Percentiles rank a stretch among this genome's conserved stretches.
Conservation (phyloP, 2,888 invertebrate genomes). For the Tortricodes alternella region DNA sequence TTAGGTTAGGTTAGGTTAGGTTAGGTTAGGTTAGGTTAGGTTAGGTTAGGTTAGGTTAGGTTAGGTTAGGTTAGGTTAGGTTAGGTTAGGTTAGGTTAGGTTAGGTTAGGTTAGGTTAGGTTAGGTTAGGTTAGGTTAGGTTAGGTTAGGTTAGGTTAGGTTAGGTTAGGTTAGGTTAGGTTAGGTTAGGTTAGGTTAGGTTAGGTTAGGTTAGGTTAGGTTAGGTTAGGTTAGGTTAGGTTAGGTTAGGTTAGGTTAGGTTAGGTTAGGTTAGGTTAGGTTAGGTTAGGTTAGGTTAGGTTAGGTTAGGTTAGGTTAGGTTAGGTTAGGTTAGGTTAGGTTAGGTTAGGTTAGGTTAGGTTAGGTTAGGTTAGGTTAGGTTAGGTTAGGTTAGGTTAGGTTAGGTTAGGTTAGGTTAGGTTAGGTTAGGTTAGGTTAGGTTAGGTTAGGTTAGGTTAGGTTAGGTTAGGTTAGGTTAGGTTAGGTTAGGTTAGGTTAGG, state of each 20-base stretch:
- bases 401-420: slow-evolving; percentile 9
- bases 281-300: slow-evolving; percentile 27
- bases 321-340: slow-evolving; percentile 7
- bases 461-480: slow-evolving; percentile 22
- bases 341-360: slow-evolving; percentile 7
- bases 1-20: slow-evolving; percentile 6
- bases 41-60: not conserved
- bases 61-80: slow-evolving; percentile 11
- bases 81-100: slow-evolving; percentile 10
- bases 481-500: slow-evolving; percentile 5
- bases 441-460: slow-evolving; percentile 7
- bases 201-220: slow-evolving; percentile 10
- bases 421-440: slow-evolving; percentile 2
- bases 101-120: slow-evolving; percentile 12
- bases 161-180: slow-evolving; percentile 2
- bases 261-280: slow-evolving; percentile 10
- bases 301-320: slow-evolving; percentile 7
- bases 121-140: slow-evolving; percentile 11
- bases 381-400: slow-evolving; percentile 20
- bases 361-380: slow-evolving; percentile 9
- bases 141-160: slow-evolving; percentile 10
- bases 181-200: slow-evolving; percentile 22
- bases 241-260: slow-evolving; percentile 11
- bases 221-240: slow-evolving; percentile 11
- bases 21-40: slow-evolving; percentile 8